Evolutionary conservation across 2,888 invertebrate genomes (phyloP).

Genomic region (Xestia ashworthii): DNA sequence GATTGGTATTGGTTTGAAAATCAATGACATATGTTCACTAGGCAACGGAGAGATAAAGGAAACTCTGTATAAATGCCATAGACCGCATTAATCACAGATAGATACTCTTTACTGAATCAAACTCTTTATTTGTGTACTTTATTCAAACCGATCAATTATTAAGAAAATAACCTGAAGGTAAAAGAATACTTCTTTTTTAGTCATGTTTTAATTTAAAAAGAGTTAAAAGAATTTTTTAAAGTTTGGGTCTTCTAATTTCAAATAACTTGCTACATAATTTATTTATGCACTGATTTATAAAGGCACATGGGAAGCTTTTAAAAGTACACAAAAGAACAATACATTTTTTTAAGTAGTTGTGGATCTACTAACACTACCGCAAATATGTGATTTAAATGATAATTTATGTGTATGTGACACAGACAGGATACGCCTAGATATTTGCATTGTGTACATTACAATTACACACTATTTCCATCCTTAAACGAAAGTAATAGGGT

Average conservation of each 20-base stretch:
- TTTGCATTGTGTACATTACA: slow-evolving; percentile 67
- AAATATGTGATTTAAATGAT: slow-evolving; percentile 80
- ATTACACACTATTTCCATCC: slow-evolving; percentile 40
- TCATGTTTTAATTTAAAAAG: neutral
- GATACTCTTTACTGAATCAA: slow-evolving; percentile 13
- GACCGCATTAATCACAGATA: slow-evolving; percentile 11
- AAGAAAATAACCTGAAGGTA: neutral
- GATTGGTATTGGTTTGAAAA: slow-evolving; percentile 29
- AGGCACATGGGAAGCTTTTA: neutral
- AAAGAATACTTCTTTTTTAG: neutral
- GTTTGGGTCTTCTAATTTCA: neutral
- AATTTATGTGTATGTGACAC: slow-evolving; percentile 78
- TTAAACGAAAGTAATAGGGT: slow-evolving; percentile 46
- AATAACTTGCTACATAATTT: slow-evolving; percentile 2
- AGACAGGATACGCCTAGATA: slow-evolving; percentile 71
- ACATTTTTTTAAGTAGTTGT: slow-evolving; percentile 21
- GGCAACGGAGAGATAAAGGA: slow-evolving; percentile 8
- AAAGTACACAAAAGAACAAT: slow-evolving; percentile 39
- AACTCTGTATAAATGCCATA: slow-evolving; percentile 12
- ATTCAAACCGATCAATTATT: neutral
- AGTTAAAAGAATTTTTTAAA: neutral
- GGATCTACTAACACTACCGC: slow-evolving; percentile 34
- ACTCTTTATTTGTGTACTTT: neutral
- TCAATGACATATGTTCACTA: slow-evolving; percentile 18
- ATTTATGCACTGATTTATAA: neutral